Conservation (phyloP, 2,113 vertebrate genomes). For the Chaetorhynchus papuensis region DNA sequence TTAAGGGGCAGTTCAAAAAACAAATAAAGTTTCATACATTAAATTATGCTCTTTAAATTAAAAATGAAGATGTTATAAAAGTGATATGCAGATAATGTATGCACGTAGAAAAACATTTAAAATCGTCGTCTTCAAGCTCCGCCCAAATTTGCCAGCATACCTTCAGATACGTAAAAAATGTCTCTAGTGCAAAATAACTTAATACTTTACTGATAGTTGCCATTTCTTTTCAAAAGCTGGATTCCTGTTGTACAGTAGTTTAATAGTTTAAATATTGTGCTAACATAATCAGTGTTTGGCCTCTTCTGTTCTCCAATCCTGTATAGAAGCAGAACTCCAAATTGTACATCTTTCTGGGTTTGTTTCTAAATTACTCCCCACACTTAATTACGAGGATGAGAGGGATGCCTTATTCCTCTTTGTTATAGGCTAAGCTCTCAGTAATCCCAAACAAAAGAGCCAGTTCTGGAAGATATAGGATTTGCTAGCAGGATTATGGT, state of each 20-base stretch:
- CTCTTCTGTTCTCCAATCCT: conserved; percentile 69
- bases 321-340: conserved; percentile 77
- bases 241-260: conserved; percentile 70
- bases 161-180: conserved; percentile 59
- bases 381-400: conserved; percentile 99
- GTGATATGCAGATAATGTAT: background rate
- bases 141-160: conserved; percentile 54
- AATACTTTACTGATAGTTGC: conserved; percentile 58
- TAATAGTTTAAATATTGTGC: conserved; percentile 76
- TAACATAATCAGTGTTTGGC: conserved; percentile 76
- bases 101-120: background rate
- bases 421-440: conserved; percentile 98
- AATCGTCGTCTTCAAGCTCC: background rate
- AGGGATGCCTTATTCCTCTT: conserved; percentile 97
- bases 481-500: conserved; percentile 92
- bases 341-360: conserved; percentile 86
- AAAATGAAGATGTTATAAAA: background rate
- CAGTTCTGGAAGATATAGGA: conserved; percentile 93
- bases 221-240: conserved; percentile 69
- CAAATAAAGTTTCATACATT: background rate
- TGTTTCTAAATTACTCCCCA: conserved; percentile 96
- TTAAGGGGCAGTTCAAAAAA: background rate
- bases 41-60: background rate
- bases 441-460: conserved; percentile 99
- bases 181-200: conserved; percentile 29